Evolutionary conservation across 2,888 invertebrate genomes (phyloP).

Genomic region (Drosophila affinis): DNA sequence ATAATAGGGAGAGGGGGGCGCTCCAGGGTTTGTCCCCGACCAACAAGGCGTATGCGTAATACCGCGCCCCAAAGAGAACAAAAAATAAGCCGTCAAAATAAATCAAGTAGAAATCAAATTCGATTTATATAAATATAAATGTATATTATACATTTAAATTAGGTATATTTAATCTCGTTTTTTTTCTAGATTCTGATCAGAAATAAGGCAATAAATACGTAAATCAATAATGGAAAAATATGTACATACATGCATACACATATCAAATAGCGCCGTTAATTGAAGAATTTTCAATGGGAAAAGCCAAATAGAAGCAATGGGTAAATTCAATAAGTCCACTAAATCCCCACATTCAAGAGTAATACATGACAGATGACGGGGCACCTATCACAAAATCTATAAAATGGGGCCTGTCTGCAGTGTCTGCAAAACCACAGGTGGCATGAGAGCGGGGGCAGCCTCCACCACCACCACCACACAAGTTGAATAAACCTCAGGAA

Average conservation of each 20-base stretch:
- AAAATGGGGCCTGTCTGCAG: conserved; percentile 9
- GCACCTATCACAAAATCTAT: too few species aligned
- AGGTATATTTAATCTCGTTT: neutral
- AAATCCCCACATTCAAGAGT: neutral
- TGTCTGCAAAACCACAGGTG: conserved; percentile 30
- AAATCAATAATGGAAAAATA: too few species aligned
- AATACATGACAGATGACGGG: too few species aligned
- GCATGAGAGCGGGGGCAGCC: conserved; percentile 16
- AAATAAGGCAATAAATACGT: too few species aligned
- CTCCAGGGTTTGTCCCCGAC: too few species aligned
- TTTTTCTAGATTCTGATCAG: neutral
- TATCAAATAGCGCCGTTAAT: conserved; percentile 11
- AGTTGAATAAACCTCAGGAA: conserved; percentile 66
- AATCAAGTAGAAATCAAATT: conserved; percentile 22
- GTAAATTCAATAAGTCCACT: neutral
- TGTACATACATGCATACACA: too few species aligned
- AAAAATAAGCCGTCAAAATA: conserved; percentile 21
- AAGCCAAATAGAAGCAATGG: too few species aligned
- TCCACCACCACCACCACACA: conserved; percentile 16
- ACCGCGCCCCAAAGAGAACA: conserved; percentile 12
- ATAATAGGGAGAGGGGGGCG: too few species aligned
- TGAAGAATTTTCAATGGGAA: conserved; percentile 11
- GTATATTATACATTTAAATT: too few species aligned
- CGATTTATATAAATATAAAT: neutral
- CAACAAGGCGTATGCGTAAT: too few species aligned